These are phyloP conservation scores for Malurus splendens DNA, from an alignment of 2,797 vertebrate species.

Conservation along the genomic window DNA sequence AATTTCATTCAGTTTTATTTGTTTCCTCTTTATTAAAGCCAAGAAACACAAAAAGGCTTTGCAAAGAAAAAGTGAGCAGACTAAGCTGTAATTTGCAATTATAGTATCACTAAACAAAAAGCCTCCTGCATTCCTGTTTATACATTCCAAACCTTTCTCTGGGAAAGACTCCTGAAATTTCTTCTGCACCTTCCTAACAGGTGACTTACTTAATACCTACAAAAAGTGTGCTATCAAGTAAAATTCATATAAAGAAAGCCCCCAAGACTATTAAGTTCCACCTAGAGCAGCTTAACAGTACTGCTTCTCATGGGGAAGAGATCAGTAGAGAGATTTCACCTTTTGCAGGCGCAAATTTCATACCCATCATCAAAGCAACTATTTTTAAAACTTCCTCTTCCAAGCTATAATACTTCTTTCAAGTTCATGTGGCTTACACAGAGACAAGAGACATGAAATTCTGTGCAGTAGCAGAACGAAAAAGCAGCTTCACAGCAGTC, in stretches of 20 bases:
- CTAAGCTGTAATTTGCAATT: background rate
- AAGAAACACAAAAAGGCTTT: background rate
- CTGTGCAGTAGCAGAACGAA: background rate
- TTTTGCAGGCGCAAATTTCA: background rate
- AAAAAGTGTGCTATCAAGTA: background rate
- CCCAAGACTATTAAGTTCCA: background rate
- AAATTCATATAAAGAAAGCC: background rate
- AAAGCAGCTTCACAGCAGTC: background rate
- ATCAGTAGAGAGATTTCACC: background rate
- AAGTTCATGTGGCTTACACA: background rate
- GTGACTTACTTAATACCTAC: background rate
- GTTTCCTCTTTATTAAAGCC: background rate
- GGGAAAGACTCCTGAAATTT: background rate
- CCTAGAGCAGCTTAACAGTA: background rate
- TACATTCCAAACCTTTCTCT: background rate
- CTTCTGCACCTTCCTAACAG: background rate
- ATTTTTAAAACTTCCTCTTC: background rate
- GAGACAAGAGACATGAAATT: background rate
- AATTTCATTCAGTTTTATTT: background rate
- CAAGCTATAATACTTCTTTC: background rate
- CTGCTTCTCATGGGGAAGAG: background rate
- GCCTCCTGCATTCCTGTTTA: background rate
- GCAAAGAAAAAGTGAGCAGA: background rate
- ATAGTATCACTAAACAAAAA: background rate
- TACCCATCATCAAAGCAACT: background rate